Evolutionary conservation across 2,113 vertebrate genomes (phyloP).

Genomic region (Nyctibius bracteatus): DNA sequence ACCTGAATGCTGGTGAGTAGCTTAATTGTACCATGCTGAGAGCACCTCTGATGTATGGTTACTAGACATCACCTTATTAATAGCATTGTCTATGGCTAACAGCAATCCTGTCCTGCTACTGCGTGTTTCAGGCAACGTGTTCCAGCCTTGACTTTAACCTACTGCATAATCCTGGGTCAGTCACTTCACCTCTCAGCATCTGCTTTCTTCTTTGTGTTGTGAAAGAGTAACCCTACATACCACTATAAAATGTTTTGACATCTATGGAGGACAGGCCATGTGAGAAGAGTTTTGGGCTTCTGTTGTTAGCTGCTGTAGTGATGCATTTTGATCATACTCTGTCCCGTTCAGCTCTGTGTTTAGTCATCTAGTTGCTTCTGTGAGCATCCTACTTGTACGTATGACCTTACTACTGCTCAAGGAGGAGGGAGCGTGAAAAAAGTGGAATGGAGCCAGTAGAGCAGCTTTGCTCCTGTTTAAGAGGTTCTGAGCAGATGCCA

Average conservation of each 20-base stretch:
- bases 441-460: not conserved
- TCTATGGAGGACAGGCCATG: not conserved
- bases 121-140: not conserved
- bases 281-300: not conserved
- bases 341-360: not conserved
- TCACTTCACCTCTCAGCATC: not conserved
- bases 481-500: slow-evolving; percentile 23
- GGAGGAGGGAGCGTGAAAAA: not conserved
- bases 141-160: not conserved
- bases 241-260: not conserved
- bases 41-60: not conserved
- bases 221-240: not conserved
- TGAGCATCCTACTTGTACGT: not conserved
- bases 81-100: not conserved
- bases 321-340: not conserved
- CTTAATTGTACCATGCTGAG: not conserved
- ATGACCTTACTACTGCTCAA: slow-evolving; percentile 41
- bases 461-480: slow-evolving; percentile 4
- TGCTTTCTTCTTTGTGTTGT: not conserved
- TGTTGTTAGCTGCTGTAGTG: not conserved
- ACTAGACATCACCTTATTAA: not conserved
- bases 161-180: not conserved
- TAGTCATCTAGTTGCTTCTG: not conserved
- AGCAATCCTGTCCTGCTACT: not conserved
- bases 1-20: slow-evolving; percentile 91